Percentiles rank a stretch among this genome's conserved stretches.
Evolutionary conservation across 2,113 vertebrate genomes (phyloP).

Genomic region (Platysteira castanea): DNA sequence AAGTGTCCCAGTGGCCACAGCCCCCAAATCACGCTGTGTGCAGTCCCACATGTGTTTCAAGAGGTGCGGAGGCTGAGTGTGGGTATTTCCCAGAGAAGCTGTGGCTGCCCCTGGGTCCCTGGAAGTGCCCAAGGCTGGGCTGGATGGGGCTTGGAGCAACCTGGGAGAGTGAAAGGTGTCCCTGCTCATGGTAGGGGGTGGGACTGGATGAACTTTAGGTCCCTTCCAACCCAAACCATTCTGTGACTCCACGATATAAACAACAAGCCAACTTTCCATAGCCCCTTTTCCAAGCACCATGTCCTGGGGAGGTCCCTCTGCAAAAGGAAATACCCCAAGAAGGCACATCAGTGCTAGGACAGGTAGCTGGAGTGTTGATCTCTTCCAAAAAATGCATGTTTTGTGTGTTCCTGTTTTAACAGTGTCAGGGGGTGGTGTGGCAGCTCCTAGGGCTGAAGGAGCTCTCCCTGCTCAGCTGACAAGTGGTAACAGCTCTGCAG

Average conservation of each 20-base stretch:
- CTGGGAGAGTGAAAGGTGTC: neutral
- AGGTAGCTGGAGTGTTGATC: neutral
- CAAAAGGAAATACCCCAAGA: neutral
- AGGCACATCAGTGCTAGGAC: neutral
- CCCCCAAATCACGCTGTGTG: fast-evolving
- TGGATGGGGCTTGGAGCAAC: fast-evolving
- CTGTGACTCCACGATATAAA: too few relatives aligned
- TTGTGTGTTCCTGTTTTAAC: neutral
- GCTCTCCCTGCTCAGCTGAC: neutral
- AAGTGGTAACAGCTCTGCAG: neutral
- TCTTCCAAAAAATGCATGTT: neutral
- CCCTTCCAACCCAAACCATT: neutral
- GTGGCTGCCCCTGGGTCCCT: neutral
- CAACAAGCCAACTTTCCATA: neutral
- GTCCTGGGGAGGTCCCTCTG: neutral
- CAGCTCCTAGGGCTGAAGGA: neutral
- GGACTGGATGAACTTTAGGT: fast-evolving
- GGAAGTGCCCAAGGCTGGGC: fast-evolving
- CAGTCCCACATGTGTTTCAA: fast-evolving
- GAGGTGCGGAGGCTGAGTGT: fast-evolving
- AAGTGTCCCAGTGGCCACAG: neutral
- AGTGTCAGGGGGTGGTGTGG: neutral
- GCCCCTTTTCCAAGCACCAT: neutral
- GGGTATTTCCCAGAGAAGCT: neutral
- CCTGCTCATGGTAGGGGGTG: neutral